phyloP scores from a whole-genome alignment of 2,888 invertebrate genomes.

The Myathropa florea region DNA sequence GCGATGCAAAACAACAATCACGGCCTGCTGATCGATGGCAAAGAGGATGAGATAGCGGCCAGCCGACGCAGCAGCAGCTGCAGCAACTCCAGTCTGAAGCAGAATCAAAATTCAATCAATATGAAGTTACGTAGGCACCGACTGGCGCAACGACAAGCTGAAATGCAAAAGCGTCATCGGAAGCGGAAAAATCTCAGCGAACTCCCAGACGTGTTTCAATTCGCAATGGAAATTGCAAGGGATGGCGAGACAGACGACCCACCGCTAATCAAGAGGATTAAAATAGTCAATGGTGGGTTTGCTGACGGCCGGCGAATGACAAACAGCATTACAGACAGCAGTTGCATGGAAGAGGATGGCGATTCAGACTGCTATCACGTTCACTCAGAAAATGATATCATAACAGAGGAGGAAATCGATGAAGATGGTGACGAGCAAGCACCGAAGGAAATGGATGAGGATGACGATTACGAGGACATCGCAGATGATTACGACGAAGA shows the following conservation, averaged over 20 bases:
- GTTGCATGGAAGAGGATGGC: constrained; percentile 65
- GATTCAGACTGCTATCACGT: constrained; percentile 55
- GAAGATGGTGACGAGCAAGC: constrained; percentile 56
- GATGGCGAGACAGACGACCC: constrained; percentile 13
- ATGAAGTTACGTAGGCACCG: constrained; percentile 71
- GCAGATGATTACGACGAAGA: constrained; percentile 67
- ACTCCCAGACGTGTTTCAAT: constrained; percentile 27
- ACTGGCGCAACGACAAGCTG: constrained; percentile 43
- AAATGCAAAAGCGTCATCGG: constrained; percentile 2
- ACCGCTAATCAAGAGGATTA: constrained; percentile 72
- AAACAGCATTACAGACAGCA: constrained; percentile 71
- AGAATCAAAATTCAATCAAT: constrained; percentile 73
- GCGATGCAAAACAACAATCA: constrained; percentile 23
- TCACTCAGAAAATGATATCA: constrained; percentile 55
- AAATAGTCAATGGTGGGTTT: constrained; percentile 73
- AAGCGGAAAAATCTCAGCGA: constrained; percentile 31
- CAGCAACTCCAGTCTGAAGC: constrained; percentile 73
- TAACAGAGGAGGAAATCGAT: constrained; percentile 54
- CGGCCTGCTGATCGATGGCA: constrained; percentile 2
- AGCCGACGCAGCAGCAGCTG: constrained; percentile 73
- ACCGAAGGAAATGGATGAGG: constrained; percentile 41
- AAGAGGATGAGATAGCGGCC: constrained; percentile 47
- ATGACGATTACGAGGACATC: constrained; percentile 54
- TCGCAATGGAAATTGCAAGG: constrained; percentile 23
- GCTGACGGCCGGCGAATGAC: constrained; percentile 66